Evolutionary conservation across 2,113 vertebrate genomes (phyloP).

Genomic region (Siniperca knerii): DNA sequence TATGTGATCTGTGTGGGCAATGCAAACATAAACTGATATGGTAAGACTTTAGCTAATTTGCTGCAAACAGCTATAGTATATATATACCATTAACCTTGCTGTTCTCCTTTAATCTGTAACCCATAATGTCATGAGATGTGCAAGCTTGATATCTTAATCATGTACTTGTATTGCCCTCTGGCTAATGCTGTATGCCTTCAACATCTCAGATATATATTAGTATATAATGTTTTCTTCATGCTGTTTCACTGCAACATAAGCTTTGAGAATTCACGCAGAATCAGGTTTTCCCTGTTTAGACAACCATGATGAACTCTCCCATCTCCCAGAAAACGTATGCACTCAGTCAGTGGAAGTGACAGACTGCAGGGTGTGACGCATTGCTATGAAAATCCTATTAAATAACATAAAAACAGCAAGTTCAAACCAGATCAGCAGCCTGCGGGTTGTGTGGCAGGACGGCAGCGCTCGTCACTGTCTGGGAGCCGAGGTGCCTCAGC

Average conservation of each 20-base stretch:
- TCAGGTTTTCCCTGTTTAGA: slow-evolving; percentile 52
- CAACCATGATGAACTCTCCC: slow-evolving; percentile 52
- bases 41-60: neutral
- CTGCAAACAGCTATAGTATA: neutral
- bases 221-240: neutral
- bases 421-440: slow-evolving; percentile 64
- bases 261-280: neutral
- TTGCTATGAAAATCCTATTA: slow-evolving; percentile 64
- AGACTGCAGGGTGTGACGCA: slow-evolving; percentile 52
- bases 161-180: neutral
- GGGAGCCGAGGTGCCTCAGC: neutral
- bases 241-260: neutral
- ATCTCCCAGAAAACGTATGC: slow-evolving; percentile 14
- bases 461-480: slow-evolving; percentile 37
- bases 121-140: neutral
- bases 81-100: slow-evolving; percentile 10
- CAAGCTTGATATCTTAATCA: neutral
- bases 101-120: slow-evolving; percentile 10
- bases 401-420: slow-evolving; percentile 61
- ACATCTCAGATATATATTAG: neutral
- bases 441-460: slow-evolving; percentile 35
- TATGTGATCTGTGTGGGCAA: neutral
- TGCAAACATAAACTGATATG: slow-evolving; percentile 1
- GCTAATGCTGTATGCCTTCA: neutral
- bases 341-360: slow-evolving; percentile 54